These are phyloP conservation scores for Anhinga anhinga DNA, from an alignment of 2,113 vertebrate species.

Conservation along the genomic window DNA sequence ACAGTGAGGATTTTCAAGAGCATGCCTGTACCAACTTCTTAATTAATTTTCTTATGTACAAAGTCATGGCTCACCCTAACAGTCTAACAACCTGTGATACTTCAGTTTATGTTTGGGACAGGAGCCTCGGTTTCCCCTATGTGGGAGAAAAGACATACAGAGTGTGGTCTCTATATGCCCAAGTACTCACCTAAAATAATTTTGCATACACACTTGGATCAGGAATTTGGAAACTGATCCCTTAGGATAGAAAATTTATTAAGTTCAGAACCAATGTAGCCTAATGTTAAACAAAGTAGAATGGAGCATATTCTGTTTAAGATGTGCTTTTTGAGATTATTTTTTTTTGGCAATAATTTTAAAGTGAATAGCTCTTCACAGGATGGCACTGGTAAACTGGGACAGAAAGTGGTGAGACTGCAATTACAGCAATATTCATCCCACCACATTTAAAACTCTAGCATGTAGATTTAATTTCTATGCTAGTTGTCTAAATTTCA, in stretches of 20 bases:
- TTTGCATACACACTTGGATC: rapidly evolving
- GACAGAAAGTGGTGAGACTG: neutral
- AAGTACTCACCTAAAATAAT: neutral
- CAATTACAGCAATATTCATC: neutral
- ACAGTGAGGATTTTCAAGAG: neutral
- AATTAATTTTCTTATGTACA: neutral
- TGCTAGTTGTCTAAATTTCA: neutral
- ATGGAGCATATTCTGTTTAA: neutral
- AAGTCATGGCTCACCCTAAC: neutral
- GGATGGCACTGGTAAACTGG: neutral
- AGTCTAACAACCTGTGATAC: neutral
- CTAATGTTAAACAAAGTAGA: neutral
- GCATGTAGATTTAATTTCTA: neutral
- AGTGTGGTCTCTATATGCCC: neutral
- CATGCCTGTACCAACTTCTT: neutral
- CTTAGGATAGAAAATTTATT: neutral
- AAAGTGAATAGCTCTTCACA: neutral
- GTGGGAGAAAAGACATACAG: neutral
- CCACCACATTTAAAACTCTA: neutral
- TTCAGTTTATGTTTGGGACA: neutral
- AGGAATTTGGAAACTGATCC: neutral
- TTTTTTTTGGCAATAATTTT: neutral
- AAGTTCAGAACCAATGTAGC: neutral
- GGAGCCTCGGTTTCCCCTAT: neutral
- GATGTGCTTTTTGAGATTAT: neutral